Evolutionary conservation across 1,140 invertebrate species (phyloP), one percentile per base, ranked within the genome.

Genomic region (Euglossa dilemma): DNA sequence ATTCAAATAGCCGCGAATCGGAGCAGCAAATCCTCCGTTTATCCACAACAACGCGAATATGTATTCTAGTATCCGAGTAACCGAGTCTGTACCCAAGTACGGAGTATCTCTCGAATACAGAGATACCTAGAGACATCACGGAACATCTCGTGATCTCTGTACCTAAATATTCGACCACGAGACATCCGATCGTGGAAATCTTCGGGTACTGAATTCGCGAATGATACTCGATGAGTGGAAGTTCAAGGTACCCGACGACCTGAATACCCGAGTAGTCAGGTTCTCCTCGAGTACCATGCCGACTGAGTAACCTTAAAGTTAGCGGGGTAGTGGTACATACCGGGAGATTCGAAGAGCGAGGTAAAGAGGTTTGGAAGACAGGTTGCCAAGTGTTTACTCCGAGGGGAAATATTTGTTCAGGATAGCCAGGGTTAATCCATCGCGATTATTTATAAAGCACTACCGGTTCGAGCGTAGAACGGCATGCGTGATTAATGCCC

Each of bases 401-500:
- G 12, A 16, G n/a, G 54, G 57, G 9, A 63, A 75, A 63, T 61
- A 63, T 75, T 75, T 75, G 25, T 28, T 8, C 23, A 23, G 25
- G 47, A 67, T 14, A 78, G 23, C 20, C 14, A 16, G 25, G 25
- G 45, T 50, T 43, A 36, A 52, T 57, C 36, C 47, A 20, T 47
- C 20, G 14, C 9, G 45, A 73, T 80, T 50, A 74, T 47, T 80
- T 52, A 25, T 6, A 61, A 71, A 73, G 28, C 56, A 59, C 43
- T 25, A 2, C 47, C 20, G 56, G 25, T 16, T 73, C 23, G 8
- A 8, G 5, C 7, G 11, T 2, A 23, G 36, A 23, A 11, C 59
- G 9, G 8, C 9, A 20, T 43, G 18, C 52, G 78, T 74, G 79
- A 80, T 80, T 80, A 74, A 80, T 80, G 70, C 52, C 47, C 18